Evolutionary conservation across 2,888 invertebrate genomes (phyloP).

Genomic region (Rhorus exstirpatorius): DNA sequence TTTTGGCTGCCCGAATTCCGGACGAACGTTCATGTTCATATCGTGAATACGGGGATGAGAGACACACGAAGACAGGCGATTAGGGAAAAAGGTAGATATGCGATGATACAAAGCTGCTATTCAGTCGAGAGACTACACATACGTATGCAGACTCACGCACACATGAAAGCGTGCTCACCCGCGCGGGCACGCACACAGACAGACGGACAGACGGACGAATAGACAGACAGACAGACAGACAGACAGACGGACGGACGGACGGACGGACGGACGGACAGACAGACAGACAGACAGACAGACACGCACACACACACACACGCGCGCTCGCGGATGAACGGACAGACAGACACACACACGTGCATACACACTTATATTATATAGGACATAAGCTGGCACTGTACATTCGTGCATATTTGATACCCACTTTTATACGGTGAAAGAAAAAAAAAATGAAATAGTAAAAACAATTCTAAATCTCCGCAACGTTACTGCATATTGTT

Average conservation of each 20-base stretch:
- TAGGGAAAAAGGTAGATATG: neutral
- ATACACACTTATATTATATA: no score
- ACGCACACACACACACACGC: no score
- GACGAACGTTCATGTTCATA: slow-evolving; percentile 67
- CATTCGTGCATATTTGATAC: slow-evolving; percentile 8
- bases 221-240: no score
- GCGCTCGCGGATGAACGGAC: no score
- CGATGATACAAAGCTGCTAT: neutral
- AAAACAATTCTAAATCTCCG: neutral
- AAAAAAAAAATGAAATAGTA: neutral
- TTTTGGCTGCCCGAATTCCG: slow-evolving; percentile 56
- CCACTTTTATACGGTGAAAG: slow-evolving; percentile 7
- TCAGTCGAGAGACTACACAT: slow-evolving; percentile 1
- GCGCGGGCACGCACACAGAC: no score
- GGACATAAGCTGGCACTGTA: neutral
- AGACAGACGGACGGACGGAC: no score
- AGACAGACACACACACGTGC: no score
- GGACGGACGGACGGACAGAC: no score
- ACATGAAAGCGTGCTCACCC: no score
- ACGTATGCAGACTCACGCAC: neutral
- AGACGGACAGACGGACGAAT: no score
- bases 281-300: no score
- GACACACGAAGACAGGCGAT: slow-evolving; percentile 19
- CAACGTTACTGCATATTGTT: slow-evolving; percentile 18
- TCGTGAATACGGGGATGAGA: slow-evolving; percentile 67